Evolutionary conservation across 2,113 vertebrate species (phyloP), one percentile per base, ranked within the genome.

Genomic region (Phoenicopterus ruber): DNA sequence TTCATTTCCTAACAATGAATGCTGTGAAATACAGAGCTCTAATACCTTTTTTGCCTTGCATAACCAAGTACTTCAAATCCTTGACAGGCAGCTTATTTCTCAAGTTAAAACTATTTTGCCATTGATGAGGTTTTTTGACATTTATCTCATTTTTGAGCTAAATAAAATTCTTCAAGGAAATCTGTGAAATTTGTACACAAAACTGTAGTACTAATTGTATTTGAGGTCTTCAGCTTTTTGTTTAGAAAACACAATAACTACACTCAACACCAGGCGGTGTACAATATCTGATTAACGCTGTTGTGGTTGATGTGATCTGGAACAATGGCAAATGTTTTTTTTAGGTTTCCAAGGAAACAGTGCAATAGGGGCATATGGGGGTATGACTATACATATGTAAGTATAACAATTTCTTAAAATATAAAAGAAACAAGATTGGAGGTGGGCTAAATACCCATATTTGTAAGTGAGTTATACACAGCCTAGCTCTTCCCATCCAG

Each of bases 351-450:
- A 88, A 79, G 90, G 86, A 84, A 94, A 81, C 84, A 54, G 38
- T 88, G 55, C 54, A 86, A 24, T 36, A 49, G 24, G 62, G 59
- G 28, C 49, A 72, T 65, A 42, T 63, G 24, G 16, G 42, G 62
- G 10, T 57, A 80, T 83, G 63, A 72, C 61, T 84, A 61, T 80
- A 63, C 36, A 32, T 90, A 77, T 69, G 38, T 83, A 31, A 88
- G 18, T 77, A 58, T 92, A 89, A 83, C 8, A 70, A 24, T 77
- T 86, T 82, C 69, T 81, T 94, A 89, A 94, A 94, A 92, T 88
- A 83, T 5, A 46, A 54, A 86, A 84, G 42, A 38, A 94, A 34
- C 5, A 83, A 88, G 50, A 47, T 74, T 91, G 72, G 59, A 79
- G 44, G 38, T 74, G 28, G 38, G 25, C 32, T 80, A 81, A 71